These are phyloP conservation scores for Tipula vernalis DNA, from an alignment of 2,888 invertebrate species.

Conservation along the genomic window DNA sequence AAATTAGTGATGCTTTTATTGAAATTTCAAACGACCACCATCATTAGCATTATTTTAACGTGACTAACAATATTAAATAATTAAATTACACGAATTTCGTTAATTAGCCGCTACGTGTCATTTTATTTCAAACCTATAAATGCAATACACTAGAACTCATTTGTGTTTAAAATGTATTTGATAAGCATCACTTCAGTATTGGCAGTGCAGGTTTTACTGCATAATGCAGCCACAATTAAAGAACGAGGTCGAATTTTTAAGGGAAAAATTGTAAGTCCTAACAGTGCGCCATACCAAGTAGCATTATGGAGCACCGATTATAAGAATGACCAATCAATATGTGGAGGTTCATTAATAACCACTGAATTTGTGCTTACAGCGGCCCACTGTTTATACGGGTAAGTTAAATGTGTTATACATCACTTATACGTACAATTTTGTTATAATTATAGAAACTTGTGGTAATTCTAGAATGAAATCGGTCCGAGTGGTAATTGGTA, in stretches of 20 bases:
- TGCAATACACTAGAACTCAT: background rate
- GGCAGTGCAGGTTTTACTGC: no score
- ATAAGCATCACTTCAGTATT: background rate
- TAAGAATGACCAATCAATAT: background rate
- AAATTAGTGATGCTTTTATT: no score
- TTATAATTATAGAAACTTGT: background rate
- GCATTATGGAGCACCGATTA: background rate
- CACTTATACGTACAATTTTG: background rate
- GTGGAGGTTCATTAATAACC: background rate
- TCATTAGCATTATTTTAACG: no score
- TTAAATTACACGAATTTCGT: no score
- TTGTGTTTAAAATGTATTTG: background rate
- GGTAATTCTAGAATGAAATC: background rate
- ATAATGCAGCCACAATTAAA: background rate
- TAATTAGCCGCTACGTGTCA: background rate
- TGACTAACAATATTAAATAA: no score
- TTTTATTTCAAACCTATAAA: background rate
- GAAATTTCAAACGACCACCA: no score
- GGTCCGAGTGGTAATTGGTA: background rate
- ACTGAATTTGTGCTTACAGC: background rate
- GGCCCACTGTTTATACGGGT: background rate
- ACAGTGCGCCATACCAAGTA: background rate
- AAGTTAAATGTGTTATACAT: background rate
- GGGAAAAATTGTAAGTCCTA: background rate
- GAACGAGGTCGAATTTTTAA: background rate